Conservation (phyloP, 2,797 vertebrate genomes). For the Betta splendens region DNA sequence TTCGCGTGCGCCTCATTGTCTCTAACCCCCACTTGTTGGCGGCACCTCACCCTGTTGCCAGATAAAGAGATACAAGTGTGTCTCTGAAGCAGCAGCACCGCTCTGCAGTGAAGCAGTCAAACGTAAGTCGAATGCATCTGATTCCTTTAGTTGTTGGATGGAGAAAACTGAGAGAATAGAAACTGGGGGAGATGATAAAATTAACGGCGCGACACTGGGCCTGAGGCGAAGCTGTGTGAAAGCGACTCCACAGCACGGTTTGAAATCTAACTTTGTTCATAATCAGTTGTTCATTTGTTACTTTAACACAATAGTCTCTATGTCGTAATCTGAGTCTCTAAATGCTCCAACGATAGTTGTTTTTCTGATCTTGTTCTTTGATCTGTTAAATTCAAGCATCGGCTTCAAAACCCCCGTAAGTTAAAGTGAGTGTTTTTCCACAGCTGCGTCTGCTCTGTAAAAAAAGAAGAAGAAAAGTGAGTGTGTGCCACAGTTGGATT, state of each 20-base stretch:
- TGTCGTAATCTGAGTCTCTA: no score
- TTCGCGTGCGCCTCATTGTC: conserved; percentile 9
- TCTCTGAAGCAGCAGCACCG: conserved; percentile 33
- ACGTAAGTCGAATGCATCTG: conserved; percentile 53
- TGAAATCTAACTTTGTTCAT: background rate
- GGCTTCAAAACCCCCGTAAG: background rate
- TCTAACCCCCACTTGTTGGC: conserved; percentile 54
- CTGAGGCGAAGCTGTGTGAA: background rate
- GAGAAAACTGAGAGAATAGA: background rate
- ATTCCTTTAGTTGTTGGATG: background rate
- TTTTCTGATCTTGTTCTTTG: conserved; percentile 5
- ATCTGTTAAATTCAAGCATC: background rate
- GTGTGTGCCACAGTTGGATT: conserved; percentile 10
- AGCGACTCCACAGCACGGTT: background rate
- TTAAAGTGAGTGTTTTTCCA: conserved; percentile 18
- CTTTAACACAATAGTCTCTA: no score
- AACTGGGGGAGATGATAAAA: background rate
- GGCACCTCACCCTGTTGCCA: conserved; percentile 35
- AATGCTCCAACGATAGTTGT: no score
- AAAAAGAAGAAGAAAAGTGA: conserved; percentile 29
- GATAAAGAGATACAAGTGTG: conserved; percentile 58
- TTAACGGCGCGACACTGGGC: background rate
- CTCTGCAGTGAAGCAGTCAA: conserved; percentile 22
- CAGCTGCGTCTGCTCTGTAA: conserved; percentile 30
- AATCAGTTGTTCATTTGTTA: background rate